Conservation (phyloP, 2,888 invertebrate species). For the Tuta absoluta region DNA sequence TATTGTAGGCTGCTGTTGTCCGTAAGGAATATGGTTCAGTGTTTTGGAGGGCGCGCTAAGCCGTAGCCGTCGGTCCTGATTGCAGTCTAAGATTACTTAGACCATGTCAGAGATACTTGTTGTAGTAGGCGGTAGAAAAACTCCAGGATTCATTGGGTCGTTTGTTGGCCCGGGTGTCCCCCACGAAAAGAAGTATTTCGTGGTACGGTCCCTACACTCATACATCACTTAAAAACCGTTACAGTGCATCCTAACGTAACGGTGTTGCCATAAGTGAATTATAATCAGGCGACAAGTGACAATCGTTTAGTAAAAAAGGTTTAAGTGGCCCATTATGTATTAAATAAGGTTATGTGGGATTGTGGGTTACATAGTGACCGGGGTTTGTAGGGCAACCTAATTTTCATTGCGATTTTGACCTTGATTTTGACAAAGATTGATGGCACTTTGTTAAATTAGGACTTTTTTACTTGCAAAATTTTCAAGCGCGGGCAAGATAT, state of each 20-base stretch:
- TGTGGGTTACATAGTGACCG: not conserved
- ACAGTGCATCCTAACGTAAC: conserved; percentile 6
- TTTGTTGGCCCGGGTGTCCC: too few relatives aligned
- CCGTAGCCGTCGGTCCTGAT: too few relatives aligned
- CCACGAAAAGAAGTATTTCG: too few relatives aligned
- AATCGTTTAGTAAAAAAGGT: not conserved
- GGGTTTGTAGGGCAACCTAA: conserved; percentile 6
- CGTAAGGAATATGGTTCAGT: too few relatives aligned
- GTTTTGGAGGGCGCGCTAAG: too few relatives aligned
- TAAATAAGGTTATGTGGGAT: conserved; percentile 7
- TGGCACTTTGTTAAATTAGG: not conserved
- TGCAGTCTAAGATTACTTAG: too few relatives aligned
- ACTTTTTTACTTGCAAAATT: too few relatives aligned
- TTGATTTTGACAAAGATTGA: not conserved
- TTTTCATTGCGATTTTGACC: not conserved
- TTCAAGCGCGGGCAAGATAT: too few relatives aligned
- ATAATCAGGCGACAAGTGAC: conserved; percentile 10
- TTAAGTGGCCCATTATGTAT: conserved; percentile 12
- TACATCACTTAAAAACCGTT: not conserved
- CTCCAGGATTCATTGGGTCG: too few relatives aligned
- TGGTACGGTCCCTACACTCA: not conserved
- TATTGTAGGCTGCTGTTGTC: too few relatives aligned
- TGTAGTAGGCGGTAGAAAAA: too few relatives aligned
- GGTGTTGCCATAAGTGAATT: conserved; percentile 22
- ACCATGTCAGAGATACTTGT: too few relatives aligned